Evolutionary conservation across 2,888 invertebrate genomes (phyloP).

Genomic region (Heterodera filipjevi): DNA sequence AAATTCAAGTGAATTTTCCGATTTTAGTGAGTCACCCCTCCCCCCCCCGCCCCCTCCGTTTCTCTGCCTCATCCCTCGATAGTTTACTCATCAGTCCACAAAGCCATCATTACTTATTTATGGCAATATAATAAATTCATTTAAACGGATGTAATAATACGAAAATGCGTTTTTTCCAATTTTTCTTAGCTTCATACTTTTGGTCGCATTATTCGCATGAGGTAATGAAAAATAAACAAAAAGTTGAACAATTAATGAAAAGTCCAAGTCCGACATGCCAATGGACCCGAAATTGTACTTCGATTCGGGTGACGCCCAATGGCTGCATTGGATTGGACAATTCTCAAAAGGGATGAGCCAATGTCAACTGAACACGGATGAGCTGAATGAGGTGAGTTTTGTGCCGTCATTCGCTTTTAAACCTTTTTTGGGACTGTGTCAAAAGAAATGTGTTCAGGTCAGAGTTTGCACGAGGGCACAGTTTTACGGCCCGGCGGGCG

Average conservation of each 20-base stretch:
- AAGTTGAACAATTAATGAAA: neutral
- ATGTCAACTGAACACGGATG: neutral
- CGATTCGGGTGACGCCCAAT: neutral
- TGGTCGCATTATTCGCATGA: neutral
- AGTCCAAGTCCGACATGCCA: neutral
- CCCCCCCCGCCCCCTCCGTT: too few species aligned
- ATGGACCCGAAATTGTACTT: neutral
- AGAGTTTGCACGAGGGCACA: neutral
- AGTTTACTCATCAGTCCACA: too few species aligned
- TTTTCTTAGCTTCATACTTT: neutral
- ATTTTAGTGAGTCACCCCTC: too few species aligned
- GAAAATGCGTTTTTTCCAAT: neutral
- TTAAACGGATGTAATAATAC: too few species aligned
- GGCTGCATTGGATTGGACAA: conserved; percentile 1
- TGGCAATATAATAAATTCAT: too few species aligned
- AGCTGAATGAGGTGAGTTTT: neutral
- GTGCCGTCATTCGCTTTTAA: neutral
- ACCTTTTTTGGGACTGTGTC: neutral
- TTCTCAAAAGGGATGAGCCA: neutral
- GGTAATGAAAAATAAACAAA: neutral
- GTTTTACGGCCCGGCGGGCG: neutral
- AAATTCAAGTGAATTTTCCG: too few species aligned
- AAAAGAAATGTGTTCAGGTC: neutral
- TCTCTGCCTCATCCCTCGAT: too few species aligned
- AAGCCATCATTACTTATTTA: too few species aligned